Evolutionary conservation across 2,113 vertebrate species (phyloP).

Genomic region (Lipophrys pholis): DNA sequence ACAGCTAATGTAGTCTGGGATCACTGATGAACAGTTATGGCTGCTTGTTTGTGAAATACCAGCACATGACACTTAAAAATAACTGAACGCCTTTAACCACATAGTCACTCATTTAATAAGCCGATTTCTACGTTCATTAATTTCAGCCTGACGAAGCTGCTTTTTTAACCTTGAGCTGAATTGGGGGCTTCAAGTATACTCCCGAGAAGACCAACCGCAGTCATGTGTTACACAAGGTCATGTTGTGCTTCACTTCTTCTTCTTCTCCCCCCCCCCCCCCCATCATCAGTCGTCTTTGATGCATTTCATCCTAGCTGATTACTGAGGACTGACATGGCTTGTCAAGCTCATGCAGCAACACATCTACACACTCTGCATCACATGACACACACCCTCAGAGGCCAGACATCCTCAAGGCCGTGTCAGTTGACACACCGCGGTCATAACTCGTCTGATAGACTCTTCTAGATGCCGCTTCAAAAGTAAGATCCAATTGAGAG

Average conservation of each 20-base stretch:
- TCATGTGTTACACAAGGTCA: neutral
- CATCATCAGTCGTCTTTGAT: conserved; percentile 15
- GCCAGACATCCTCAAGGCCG: conserved; percentile 9
- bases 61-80: no score
- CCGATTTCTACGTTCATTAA: no score
- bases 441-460: neutral
- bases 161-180: neutral
- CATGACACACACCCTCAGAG: conserved; percentile 30
- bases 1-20: no score
- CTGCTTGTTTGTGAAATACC: no score
- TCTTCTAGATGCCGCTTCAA: neutral
- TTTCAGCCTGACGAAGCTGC: no score
- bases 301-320: conserved; percentile 19
- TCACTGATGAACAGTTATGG: no score
- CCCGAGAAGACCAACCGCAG: neutral
- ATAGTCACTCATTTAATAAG: no score
- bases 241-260: neutral
- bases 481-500: neutral
- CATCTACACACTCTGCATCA: conserved; percentile 27
- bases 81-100: no score
- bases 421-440: conserved; percentile 19
- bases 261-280: no score
- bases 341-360: conserved; percentile 9
- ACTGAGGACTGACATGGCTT: neutral
- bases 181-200: neutral